Evolutionary conservation across 2,797 vertebrate species (phyloP).

Genomic region (Fratercula arctica): DNA sequence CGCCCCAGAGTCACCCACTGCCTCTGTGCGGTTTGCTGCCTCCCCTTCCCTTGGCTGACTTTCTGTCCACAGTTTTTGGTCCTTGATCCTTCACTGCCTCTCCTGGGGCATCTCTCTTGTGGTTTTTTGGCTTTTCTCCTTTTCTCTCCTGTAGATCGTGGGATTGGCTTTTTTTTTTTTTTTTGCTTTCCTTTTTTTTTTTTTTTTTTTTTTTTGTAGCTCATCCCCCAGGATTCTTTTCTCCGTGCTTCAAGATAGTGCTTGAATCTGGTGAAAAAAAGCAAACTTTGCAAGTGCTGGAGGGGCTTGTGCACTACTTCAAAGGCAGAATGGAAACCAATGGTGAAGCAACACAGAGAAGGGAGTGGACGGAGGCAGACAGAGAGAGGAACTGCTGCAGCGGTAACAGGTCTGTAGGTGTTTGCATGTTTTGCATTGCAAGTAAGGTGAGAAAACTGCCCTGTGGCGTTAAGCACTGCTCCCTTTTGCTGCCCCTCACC

Average conservation of each 20-base stretch:
- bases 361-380: neutral
- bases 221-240: neutral
- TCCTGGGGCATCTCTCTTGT: neutral
- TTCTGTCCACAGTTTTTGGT: neutral
- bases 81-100: neutral
- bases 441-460: neutral
- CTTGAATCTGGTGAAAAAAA: neutral
- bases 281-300: neutral
- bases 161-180: neutral
- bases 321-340: neutral
- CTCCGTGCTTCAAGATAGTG: neutral
- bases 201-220: no score
- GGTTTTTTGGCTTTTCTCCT: neutral
- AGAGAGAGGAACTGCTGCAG: neutral
- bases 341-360: neutral
- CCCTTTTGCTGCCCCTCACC: neutral
- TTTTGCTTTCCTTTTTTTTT: fast-evolving
- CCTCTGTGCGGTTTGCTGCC: neutral
- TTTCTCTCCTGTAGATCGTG: neutral
- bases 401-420: neutral
- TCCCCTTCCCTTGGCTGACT: fast-evolving
- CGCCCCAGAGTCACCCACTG: neutral
- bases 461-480: neutral
- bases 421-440: neutral
- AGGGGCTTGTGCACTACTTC: neutral